Conservation (phyloP, 2,113 vertebrate species). For the Gymnarchus niloticus region DNA sequence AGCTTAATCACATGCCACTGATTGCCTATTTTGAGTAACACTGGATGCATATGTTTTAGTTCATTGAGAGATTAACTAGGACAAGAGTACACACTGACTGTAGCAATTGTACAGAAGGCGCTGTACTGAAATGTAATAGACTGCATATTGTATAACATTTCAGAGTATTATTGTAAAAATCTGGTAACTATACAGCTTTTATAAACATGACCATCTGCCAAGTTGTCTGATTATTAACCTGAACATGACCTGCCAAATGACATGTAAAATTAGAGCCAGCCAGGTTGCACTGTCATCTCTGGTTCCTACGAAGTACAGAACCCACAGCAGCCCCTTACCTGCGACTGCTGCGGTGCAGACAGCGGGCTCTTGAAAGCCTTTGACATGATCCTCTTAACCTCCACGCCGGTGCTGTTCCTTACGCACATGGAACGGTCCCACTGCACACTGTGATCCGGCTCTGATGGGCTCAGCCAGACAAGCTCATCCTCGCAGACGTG, state of each 20-base stretch:
- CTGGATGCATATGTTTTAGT: neutral
- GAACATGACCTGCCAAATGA: neutral
- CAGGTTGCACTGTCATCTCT: neutral
- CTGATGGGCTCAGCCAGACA: constrained; percentile 89
- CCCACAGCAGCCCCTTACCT: constrained; percentile 58
- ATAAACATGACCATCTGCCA: neutral
- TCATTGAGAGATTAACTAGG: neutral
- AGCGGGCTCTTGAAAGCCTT: constrained; percentile 98
- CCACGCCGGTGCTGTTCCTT: constrained; percentile 89
- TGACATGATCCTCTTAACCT: constrained; percentile 96
- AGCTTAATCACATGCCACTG: neutral
- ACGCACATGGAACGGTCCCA: constrained; percentile 98
- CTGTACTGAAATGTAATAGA: neutral
- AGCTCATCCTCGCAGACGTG: constrained; percentile 93
- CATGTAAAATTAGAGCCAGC: neutral
- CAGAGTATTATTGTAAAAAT: neutral
- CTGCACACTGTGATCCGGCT: constrained; percentile 85
- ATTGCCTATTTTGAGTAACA: neutral
- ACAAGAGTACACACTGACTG: neutral
- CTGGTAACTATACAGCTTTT: neutral
- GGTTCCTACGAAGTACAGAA: neutral
- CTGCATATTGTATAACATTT: neutral
- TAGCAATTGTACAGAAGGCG: neutral
- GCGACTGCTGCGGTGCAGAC: constrained; percentile 87
- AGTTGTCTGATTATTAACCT: neutral